These are phyloP conservation scores for Corydoras sp. DNA, from an alignment of 2,113 vertebrate genomes.

Conservation along the genomic window DNA sequence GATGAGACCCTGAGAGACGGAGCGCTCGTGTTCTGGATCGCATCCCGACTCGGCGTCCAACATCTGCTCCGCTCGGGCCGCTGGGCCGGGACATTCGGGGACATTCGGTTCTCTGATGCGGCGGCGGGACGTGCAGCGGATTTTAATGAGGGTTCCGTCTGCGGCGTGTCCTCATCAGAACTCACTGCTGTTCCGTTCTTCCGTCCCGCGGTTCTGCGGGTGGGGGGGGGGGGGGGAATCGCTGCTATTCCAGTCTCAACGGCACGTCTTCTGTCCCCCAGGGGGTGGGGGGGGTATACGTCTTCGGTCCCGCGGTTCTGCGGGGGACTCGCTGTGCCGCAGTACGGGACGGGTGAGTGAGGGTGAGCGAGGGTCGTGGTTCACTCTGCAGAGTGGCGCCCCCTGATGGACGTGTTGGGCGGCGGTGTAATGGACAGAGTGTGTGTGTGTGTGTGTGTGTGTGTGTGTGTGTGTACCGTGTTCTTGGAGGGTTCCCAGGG, in stretches of 20 bases:
- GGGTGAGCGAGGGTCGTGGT: too few species aligned
- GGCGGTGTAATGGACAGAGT: background rate
- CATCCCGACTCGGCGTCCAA: slow-evolving; percentile 18
- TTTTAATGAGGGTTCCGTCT: slow-evolving; percentile 58
- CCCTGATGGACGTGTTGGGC: background rate
- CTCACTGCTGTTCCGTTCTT: too few species aligned
- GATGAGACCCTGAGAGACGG: background rate
- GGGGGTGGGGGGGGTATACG: too few species aligned
- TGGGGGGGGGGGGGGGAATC: too few species aligned
- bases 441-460: slow-evolving; percentile 29
- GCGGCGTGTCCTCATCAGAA: slow-evolving; percentile 4
- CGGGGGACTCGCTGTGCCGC: too few species aligned
- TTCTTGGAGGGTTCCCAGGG: slow-evolving; percentile 98
- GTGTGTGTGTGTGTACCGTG: slow-evolving; percentile 72
- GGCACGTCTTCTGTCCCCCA: background rate
- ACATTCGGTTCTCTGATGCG: slow-evolving; percentile 45
- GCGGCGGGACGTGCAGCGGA: slow-evolving; percentile 47
- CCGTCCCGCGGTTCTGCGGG: too few species aligned
- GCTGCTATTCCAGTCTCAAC: background rate
- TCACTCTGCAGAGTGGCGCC: background rate
- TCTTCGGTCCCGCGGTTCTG: too few species aligned
- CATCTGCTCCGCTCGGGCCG: slow-evolving; percentile 56
- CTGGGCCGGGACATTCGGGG: slow-evolving; percentile 55
- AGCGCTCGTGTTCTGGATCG: slow-evolving; percentile 10
- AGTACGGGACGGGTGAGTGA: too few species aligned